Conservation (phyloP, 2,113 vertebrate species). For the Chloebia gouldiae region DNA sequence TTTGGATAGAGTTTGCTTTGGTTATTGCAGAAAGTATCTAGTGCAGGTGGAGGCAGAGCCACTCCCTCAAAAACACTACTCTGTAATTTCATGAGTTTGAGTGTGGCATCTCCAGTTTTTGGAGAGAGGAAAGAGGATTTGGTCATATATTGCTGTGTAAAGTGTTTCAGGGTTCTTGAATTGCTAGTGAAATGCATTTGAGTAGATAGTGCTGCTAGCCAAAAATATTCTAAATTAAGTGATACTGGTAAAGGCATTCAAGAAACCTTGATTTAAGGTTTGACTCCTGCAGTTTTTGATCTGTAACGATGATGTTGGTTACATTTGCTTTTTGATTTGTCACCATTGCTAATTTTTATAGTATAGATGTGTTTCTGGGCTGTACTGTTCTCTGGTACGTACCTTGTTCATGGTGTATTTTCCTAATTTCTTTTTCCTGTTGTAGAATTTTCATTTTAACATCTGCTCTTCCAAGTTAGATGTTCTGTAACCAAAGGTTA, state of each 20-base stretch:
- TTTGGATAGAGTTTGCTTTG: background rate
- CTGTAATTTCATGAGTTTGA: background rate
- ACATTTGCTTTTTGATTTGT: background rate
- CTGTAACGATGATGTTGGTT: background rate
- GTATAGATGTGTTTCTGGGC: background rate
- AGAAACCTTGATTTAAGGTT: too few species aligned
- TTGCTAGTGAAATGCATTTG: background rate
- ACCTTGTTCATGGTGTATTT: background rate
- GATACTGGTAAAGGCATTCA: background rate
- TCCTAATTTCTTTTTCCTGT: background rate
- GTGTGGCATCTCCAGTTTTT: background rate
- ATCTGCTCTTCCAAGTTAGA: background rate
- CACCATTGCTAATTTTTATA: background rate
- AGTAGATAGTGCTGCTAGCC: background rate
- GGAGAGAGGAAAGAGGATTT: accelerated
- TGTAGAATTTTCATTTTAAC: background rate
- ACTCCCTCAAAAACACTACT: background rate
- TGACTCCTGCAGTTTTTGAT: background rate
- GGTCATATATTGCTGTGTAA: background rate
- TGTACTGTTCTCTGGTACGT: background rate
- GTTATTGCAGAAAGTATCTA: background rate
- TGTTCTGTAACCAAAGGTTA: background rate
- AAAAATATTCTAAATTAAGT: background rate
- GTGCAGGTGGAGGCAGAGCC: background rate
- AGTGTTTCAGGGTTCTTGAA: background rate